Percentiles rank a stretch among this genome's conserved stretches.
Conservation (phyloP, 2,888 invertebrate genomes). For the Acleris laterana region DNA sequence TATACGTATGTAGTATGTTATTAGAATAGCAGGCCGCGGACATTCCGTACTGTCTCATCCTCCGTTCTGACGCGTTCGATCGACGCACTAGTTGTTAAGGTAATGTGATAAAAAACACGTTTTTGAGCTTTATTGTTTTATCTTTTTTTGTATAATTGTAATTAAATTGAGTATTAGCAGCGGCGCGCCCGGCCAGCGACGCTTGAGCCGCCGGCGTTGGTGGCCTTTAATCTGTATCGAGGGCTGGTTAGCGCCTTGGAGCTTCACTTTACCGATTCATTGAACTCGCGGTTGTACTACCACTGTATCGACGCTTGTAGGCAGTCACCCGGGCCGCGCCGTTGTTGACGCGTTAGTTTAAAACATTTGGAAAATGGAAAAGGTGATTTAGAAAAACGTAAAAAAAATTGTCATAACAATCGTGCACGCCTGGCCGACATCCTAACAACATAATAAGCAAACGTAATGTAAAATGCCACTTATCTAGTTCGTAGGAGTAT, state of each 20-base stretch:
- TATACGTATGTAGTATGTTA: slow-evolving; percentile 54
- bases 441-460: slow-evolving; percentile 52
- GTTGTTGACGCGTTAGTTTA: slow-evolving; percentile 8
- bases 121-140: slow-evolving; percentile 55
- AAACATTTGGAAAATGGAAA: slow-evolving; percentile 16
- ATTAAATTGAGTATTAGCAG: slow-evolving; percentile 40
- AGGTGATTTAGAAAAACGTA: slow-evolving; percentile 21
- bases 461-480: slow-evolving; percentile 60
- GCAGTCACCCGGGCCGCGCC: slow-evolving; percentile 14
- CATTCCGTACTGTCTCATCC: slow-evolving; percentile 33
- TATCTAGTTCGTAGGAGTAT: slow-evolving; percentile 78
- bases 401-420: slow-evolving; percentile 27
- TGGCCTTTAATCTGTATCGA: slow-evolving; percentile 41
- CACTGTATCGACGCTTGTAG: neutral
- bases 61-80: slow-evolving; percentile 26
- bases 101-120: slow-evolving; percentile 56
- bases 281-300: neutral
- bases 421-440: slow-evolving; percentile 45
- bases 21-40: slow-evolving; percentile 43
- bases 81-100: slow-evolving; percentile 50
- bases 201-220: slow-evolving; percentile 30
- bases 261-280: slow-evolving; percentile 9
- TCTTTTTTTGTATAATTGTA: slow-evolving; percentile 37
- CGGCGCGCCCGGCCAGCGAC: slow-evolving; percentile 11
- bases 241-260: neutral